These are phyloP conservation scores for Lomographa bimaculata DNA, from an alignment of 2,888 invertebrate genomes.

Conservation along the genomic window DNA sequence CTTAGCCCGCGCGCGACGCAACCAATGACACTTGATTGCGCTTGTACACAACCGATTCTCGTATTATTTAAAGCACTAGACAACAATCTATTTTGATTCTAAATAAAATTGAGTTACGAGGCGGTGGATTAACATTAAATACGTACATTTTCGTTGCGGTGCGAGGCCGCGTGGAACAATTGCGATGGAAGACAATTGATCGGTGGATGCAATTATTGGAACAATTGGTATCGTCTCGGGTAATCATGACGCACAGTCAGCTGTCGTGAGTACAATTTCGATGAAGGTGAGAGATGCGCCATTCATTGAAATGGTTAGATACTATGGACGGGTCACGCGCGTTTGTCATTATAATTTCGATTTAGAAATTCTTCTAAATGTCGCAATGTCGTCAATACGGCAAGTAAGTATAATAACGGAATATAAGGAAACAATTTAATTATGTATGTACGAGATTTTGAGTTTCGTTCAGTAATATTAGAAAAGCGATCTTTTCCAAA, in stretches of 20 bases:
- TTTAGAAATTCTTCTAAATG: neutral
- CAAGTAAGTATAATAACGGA: no score
- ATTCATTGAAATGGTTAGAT: constrained; percentile 10
- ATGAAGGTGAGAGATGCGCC: constrained; percentile 11
- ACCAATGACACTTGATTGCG: constrained; percentile 46
- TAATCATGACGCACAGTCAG: constrained; percentile 20
- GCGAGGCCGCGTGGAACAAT: constrained; percentile 28
- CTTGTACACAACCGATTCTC: constrained; percentile 38
- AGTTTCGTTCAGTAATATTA: no score
- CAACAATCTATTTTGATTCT: constrained; percentile 45
- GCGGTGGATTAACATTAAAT: constrained; percentile 26
- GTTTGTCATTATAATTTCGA: no score
- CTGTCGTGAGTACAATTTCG: constrained; percentile 13
- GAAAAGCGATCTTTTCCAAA: no score
- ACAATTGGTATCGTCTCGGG: constrained; percentile 21
- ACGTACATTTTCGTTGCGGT: constrained; percentile 23
- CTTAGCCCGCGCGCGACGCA: constrained; percentile 50
- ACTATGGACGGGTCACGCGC: no score
- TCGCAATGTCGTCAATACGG: constrained; percentile 1
- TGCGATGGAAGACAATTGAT: constrained; percentile 26
- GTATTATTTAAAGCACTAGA: constrained; percentile 53
- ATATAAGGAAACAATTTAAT: no score
- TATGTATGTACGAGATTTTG: neutral
- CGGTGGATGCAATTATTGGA: constrained; percentile 20
- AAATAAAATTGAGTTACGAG: constrained; percentile 34